phyloP scores from a whole-genome alignment of 2,888 invertebrate species.

The Phytoseiulus persimilis region DNA sequence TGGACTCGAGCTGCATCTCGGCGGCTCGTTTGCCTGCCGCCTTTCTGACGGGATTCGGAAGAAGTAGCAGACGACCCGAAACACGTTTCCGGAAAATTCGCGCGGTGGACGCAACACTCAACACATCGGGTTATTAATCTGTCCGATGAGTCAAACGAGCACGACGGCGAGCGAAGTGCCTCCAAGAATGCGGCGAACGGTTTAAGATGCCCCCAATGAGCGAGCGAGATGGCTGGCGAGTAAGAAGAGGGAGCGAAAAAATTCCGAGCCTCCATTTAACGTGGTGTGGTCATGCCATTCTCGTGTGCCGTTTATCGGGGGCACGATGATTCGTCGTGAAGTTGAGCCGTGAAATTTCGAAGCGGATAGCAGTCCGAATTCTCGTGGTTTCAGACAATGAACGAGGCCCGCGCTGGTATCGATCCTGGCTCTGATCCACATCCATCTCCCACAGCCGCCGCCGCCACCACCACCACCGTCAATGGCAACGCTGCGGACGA shows the following conservation, averaged over 20 bases:
- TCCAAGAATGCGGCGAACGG: conserved; percentile 5
- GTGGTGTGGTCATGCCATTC: conserved; percentile 5
- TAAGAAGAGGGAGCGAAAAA: neutral
- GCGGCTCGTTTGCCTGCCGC: too few relatives aligned
- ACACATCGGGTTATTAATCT: neutral
- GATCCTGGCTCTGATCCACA: neutral
- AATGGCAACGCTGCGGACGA: neutral
- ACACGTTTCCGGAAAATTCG: neutral
- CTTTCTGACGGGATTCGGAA: too few relatives aligned
- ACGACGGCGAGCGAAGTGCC: neutral
- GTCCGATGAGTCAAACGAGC: neutral
- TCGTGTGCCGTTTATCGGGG: neutral
- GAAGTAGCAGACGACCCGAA: too few relatives aligned
- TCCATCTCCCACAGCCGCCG: neutral
- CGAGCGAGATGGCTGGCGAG: too few relatives aligned
- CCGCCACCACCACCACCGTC: neutral
- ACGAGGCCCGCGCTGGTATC: neutral
- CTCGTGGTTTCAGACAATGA: neutral
- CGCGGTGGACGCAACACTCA: neutral
- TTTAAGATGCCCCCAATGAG: neutral
- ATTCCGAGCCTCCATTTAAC: neutral
- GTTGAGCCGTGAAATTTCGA: neutral
- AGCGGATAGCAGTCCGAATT: neutral
- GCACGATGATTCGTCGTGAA: neutral
- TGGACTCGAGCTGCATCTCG: too few relatives aligned